Base-by-base conservation (phyloP, 2,797 vertebrate genomes). In the Pelobates cultripes region DNA sequence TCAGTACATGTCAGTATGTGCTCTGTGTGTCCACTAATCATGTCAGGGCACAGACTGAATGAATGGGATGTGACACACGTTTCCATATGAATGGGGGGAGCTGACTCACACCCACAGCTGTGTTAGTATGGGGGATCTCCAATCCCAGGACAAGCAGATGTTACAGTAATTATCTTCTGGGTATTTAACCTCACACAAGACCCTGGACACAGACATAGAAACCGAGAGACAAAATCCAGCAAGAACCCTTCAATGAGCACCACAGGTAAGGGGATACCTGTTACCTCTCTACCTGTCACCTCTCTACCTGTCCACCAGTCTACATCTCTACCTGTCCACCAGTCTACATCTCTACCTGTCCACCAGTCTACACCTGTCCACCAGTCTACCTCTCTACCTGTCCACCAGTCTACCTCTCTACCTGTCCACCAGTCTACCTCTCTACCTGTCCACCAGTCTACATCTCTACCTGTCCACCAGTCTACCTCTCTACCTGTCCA, bases 121-220 rank as follows among this genome's bases (percentile, higher is more conserved):
- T 67, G 75, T 67, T 28, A 10, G 14, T 10, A 43, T 64, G 73
- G 40, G 69, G 70, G 70, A 17, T 53, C 70, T 73, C 70, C 45
- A 73, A 73, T 73, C 70, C 45, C 8, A 9, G 8, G 7, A 5
- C 70, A 73, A 47, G 5, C 70, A 73, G 45, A 73, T 73, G 70
- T 73, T 73, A 73, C 70, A 10, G 7, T 55, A 55, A 73, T 55
- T 17, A 17, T 47, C 47, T 44, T 43, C 70, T 12, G 3, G 51
- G 70, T 73, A 73, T 73, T 55, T 53, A 73, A 73, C 9, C 0
- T 12, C 40, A 40, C 40, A 8, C 28, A n/a, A 40, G 61, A 14
- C 8, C n/a, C 7, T 6, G 61, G 28, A 64, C n/a, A 4, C 5
- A 64, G n/a, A 64, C 10, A 7, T n/a, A 40, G n/a, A 64, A n/a